Evolutionary conservation across 2,888 invertebrate species (phyloP).

Genomic region (Mesorhabditis belari): DNA sequence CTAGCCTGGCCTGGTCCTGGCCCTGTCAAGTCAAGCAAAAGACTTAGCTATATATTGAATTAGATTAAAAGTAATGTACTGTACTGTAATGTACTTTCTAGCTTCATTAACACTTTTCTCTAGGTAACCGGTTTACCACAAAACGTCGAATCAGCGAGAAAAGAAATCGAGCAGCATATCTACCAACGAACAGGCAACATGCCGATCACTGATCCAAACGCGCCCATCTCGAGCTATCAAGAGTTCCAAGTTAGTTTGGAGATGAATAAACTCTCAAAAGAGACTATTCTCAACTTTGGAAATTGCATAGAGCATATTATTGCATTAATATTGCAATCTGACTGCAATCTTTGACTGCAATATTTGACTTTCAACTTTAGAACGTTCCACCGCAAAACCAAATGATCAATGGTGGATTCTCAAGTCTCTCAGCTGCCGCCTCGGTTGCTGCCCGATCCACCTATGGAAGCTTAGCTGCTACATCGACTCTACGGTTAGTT

Average conservation of each 20-base stretch:
- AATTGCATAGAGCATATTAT: too few relatives aligned
- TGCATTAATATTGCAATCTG: too few relatives aligned
- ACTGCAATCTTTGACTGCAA: too few relatives aligned
- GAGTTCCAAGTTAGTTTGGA: slow-evolving; percentile 2
- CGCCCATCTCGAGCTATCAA: slow-evolving; percentile 7
- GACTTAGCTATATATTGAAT: too few relatives aligned
- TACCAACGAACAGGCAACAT: slow-evolving; percentile 56
- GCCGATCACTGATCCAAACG: slow-evolving; percentile 40
- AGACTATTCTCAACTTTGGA: too few relatives aligned
- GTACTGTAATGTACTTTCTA: too few relatives aligned
- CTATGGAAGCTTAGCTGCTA: slow-evolving; percentile 2
- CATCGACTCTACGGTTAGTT: neutral
- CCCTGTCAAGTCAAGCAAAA: too few relatives aligned
- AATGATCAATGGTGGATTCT: too few relatives aligned
- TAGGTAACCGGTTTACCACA: slow-evolving; percentile 88
- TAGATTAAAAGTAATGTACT: too few relatives aligned
- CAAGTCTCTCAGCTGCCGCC: slow-evolving; percentile 2
- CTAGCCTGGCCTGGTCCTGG: too few relatives aligned
- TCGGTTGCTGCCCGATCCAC: neutral
- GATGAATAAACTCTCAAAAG: too few relatives aligned
- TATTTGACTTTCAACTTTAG: too few relatives aligned
- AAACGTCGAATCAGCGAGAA: slow-evolving; percentile 87
- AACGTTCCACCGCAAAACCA: neutral
- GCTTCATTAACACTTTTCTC: slow-evolving; percentile 3
- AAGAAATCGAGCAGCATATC: slow-evolving; percentile 96